phyloP scores from a whole-genome alignment of 2,888 invertebrate genomes.

The Dicranocentrus wangi region DNA sequence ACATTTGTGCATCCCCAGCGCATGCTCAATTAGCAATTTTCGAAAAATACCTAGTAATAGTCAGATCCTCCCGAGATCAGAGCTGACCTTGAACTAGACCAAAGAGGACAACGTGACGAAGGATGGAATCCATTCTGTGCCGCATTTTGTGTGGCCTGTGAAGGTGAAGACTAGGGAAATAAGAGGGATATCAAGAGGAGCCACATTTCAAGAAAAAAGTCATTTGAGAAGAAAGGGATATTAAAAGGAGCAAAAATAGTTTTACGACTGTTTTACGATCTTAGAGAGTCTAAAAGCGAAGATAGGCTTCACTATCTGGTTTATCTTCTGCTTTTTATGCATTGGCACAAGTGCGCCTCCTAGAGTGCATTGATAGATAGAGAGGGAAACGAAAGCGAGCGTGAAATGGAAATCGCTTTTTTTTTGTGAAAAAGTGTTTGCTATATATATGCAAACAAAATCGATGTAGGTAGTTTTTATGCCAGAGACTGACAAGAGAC shows the following conservation, averaged over 20 bases:
- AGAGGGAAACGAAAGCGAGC: slow-evolving; percentile 27
- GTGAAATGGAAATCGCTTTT: slow-evolving; percentile 32
- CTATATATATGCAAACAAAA: too few relatives aligned
- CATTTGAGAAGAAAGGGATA: slow-evolving; percentile 5
- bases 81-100: slow-evolving; percentile 6
- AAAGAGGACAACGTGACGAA: slow-evolving; percentile 2
- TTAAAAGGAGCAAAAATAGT: background rate
- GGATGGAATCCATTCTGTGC: background rate
- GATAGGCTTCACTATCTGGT: background rate
- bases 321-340: background rate
- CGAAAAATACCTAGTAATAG: background rate
- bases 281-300: background rate
- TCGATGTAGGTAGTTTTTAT: too few relatives aligned
- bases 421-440: background rate
- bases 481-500: too few relatives aligned
- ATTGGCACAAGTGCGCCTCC: background rate
- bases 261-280: background rate
- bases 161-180: background rate
- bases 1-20: background rate
- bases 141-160: background rate
- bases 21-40: slow-evolving; percentile 14
- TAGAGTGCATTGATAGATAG: background rate
- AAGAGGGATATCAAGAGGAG: background rate
- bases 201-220: background rate
- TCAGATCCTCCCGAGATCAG: background rate